phyloP scores from a whole-genome alignment of 2,113 vertebrate genomes.

The Orthonyx spaldingii region DNA sequence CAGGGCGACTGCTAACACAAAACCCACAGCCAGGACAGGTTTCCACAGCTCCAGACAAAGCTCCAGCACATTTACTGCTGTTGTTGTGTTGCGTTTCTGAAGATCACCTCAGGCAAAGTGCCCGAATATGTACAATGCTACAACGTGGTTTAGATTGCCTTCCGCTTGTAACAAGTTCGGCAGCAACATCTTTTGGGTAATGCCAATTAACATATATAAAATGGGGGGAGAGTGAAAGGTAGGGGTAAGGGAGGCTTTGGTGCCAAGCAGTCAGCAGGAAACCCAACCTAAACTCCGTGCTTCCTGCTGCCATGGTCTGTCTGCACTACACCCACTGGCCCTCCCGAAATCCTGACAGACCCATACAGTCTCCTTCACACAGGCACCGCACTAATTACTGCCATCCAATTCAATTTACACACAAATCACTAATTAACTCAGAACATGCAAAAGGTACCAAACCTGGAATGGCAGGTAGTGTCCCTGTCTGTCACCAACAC shows the following conservation, averaged over 20 bases:
- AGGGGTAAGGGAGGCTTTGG: background rate
- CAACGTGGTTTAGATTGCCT: background rate
- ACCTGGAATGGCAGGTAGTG: background rate
- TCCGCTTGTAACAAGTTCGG: background rate
- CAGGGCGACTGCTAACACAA: background rate
- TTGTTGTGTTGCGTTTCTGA: background rate
- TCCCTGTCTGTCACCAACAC: background rate
- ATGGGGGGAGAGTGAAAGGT: background rate
- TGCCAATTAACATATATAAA: background rate
- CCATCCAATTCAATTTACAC: background rate
- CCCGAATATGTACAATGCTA: background rate
- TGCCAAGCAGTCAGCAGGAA: background rate
- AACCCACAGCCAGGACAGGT: background rate
- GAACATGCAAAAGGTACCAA: background rate
- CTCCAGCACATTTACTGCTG: background rate
- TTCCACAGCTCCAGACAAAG: background rate
- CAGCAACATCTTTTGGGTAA: background rate
- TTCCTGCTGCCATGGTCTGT: background rate
- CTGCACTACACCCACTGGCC: background rate
- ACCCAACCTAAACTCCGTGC: background rate
- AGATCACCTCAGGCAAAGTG: background rate
- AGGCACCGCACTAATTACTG: background rate
- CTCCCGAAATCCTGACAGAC: constrained; percentile 2
- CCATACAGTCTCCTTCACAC: background rate
- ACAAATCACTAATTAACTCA: background rate